A percentile compares a stretch with the other conserved stretches of the same genome.
Conservation (phyloP, 2,113 vertebrate species). For the Leiothrix lutea region DNA sequence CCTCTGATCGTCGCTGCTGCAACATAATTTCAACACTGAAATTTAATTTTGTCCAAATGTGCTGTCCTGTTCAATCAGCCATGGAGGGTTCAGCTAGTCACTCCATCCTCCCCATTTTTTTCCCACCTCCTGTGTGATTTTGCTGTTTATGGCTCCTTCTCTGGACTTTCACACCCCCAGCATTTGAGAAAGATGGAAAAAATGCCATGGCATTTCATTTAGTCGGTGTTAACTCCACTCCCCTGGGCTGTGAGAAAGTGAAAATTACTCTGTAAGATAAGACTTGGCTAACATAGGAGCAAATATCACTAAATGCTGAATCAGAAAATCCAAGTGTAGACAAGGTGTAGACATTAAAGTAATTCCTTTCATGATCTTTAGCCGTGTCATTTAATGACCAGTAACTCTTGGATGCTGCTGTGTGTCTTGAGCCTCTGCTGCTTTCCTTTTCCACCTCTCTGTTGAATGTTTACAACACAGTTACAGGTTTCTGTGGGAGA, state of each 20-base stretch:
- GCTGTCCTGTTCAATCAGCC: conserved; percentile 5
- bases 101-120: conserved; percentile 14
- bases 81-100: not conserved
- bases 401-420: not conserved
- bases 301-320: not conserved
- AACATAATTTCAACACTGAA: conserved; percentile 57
- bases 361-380: not conserved
- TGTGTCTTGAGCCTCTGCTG: not conserved
- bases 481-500: not conserved
- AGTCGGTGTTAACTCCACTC: not conserved
- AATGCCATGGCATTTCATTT: conserved; percentile 15
- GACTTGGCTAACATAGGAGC: not conserved
- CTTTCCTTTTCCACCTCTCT: not conserved
- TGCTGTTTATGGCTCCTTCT: conserved; percentile 34
- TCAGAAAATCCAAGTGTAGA: not conserved
- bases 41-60: conserved; percentile 64
- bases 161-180: conserved; percentile 22
- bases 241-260: not conserved
- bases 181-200: not conserved
- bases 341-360: not conserved
- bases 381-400: not conserved
- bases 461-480: not conserved
- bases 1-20: conserved; percentile 13
- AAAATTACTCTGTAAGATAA: conserved; percentile 8
- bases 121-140: not conserved